These are phyloP conservation scores for Hemithea aestivaria DNA, from an alignment of 2,888 invertebrate species.

Conservation along the genomic window DNA sequence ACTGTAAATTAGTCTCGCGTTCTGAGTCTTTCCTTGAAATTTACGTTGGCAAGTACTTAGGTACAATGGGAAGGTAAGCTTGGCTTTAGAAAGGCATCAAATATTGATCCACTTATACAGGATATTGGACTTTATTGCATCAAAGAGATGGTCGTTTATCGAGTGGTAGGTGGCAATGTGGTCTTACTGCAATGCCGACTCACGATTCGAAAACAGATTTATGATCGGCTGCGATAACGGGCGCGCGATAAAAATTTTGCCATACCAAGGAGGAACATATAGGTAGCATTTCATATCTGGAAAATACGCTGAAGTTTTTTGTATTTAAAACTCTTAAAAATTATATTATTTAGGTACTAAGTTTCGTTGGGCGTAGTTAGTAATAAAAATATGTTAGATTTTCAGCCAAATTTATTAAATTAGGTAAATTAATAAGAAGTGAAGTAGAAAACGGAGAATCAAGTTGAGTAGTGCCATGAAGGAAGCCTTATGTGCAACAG, in stretches of 20 bases:
- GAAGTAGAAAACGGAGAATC: no score
- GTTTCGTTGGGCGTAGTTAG: no score
- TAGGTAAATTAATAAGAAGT: no score
- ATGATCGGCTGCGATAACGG: constrained; percentile 77
- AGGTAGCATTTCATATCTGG: neutral
- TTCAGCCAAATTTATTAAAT: no score
- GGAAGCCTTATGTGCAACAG: no score
- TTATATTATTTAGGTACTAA: no score
- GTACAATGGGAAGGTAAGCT: constrained; percentile 72
- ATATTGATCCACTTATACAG: constrained; percentile 43
- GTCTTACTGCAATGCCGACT: constrained; percentile 63
- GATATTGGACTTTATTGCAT: constrained; percentile 62
- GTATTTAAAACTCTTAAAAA: constrained; percentile 1
- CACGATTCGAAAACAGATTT: constrained; percentile 78
- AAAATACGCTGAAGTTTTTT: neutral
- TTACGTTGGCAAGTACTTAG: constrained; percentile 77
- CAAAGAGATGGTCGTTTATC: constrained; percentile 48
- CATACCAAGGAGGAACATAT: constrained; percentile 49
- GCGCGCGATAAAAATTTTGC: constrained; percentile 74
- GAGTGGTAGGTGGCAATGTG: constrained; percentile 44
- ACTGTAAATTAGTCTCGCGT: constrained; percentile 74
- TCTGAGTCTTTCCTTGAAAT: constrained; percentile 71
- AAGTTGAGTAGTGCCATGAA: no score
- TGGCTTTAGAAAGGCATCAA: constrained; percentile 54
- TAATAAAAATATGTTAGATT: no score